These are phyloP conservation scores for Caenorhabditis angaria DNA, from an alignment of 2,888 invertebrate genomes.

Conservation along the genomic window DNA sequence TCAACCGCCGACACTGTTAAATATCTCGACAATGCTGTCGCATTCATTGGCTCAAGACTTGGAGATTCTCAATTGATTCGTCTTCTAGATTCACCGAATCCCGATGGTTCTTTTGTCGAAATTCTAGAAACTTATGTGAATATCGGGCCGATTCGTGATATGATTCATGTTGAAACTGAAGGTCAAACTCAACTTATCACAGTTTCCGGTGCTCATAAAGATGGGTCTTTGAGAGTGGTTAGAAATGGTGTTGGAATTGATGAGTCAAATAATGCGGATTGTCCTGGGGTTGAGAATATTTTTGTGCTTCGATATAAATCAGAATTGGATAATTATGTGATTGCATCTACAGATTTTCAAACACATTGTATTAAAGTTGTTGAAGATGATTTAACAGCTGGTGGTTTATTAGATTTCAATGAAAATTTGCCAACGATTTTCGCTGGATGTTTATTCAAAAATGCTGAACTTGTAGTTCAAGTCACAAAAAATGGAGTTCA, in stretches of 20 bases:
- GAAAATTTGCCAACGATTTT: conserved; percentile 91
- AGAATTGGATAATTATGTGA: conserved; percentile 82
- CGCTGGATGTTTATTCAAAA: conserved; percentile 79
- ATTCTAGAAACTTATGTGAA: conserved; percentile 93
- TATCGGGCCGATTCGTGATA: conserved; percentile 87
- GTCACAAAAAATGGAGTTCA: conserved; percentile 80
- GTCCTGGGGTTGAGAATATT: conserved; percentile 86
- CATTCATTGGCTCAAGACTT: conserved; percentile 89
- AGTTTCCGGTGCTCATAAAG: conserved; percentile 94
- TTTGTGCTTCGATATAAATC: conserved; percentile 76
- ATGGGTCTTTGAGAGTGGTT: conserved; percentile 94
- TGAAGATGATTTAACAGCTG: conserved; percentile 95
- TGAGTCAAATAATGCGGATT: conserved; percentile 94
- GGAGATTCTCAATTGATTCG: conserved; percentile 93
- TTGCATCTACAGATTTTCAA: conserved; percentile 94
- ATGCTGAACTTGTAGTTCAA: conserved; percentile 20
- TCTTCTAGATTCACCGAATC: conserved; percentile 57
- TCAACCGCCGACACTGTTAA: conserved; percentile 94
- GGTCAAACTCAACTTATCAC: conserved; percentile 98
- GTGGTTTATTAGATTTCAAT: conserved; percentile 84
- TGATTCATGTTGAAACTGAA: conserved; percentile 74
- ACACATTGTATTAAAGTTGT: conserved; percentile 82
- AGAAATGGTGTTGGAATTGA: conserved; percentile 90
- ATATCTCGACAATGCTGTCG: conserved; percentile 96
- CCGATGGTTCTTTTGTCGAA: conserved; percentile 19